phyloP scores from a whole-genome alignment of 1,140 invertebrate genomes.

The Subanguina moxae region DNA sequence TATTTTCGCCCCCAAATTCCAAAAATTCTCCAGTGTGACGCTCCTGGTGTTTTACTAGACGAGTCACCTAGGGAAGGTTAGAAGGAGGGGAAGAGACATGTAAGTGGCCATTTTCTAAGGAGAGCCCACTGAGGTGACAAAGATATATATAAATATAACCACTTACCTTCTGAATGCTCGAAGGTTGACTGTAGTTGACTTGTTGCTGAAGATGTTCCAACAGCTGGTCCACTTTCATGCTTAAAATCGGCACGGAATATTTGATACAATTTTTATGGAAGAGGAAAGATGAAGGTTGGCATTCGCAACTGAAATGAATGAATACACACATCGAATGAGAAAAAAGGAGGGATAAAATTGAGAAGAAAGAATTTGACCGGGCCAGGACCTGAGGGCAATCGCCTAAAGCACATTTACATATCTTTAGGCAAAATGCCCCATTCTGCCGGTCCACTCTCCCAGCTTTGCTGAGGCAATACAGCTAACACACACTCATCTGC shows the following conservation, averaged over 20 bases:
- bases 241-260: not conserved
- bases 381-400: not conserved
- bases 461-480: no score
- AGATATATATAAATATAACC: not conserved
- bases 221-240: not conserved
- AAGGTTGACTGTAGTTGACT: not conserved
- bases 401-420: conserved; percentile 5
- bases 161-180: not conserved
- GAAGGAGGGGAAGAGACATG: no score
- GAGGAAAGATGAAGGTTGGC: no score
- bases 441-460: not conserved
- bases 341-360: not conserved
- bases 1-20: no score
- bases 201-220: conserved; percentile 1
- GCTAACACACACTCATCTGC: no score
- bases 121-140: no score
- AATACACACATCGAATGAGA: not conserved
- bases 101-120: no score
- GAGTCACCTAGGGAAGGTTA: no score
- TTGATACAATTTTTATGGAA: no score
- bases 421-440: conserved; percentile 5
- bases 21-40: not conserved
- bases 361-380: not conserved
- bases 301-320: not conserved
- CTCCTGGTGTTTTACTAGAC: no score